These are phyloP conservation scores for Pseudanteris insignis DNA, from an alignment of 2,888 invertebrate genomes.

Conservation along the genomic window DNA sequence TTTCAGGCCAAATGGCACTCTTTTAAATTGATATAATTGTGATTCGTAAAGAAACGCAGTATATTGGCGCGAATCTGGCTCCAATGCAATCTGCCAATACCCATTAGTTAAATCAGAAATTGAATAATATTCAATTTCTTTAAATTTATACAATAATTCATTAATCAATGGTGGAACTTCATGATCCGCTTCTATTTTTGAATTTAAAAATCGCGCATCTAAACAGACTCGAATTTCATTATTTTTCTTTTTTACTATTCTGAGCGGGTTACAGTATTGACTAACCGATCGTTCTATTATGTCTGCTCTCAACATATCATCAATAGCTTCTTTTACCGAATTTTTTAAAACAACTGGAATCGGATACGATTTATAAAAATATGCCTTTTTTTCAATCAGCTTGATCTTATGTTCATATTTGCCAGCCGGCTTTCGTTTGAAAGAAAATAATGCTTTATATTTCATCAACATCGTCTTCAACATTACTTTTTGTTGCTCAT, in stretches of 20 bases:
- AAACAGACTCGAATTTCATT: slow-evolving; percentile 49
- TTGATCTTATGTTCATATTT: not conserved
- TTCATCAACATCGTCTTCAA: not conserved
- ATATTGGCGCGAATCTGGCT: slow-evolving; percentile 13
- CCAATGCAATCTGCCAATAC: slow-evolving; percentile 45
- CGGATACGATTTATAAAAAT: not conserved
- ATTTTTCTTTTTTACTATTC: slow-evolving; percentile 38
- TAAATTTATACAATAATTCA: slow-evolving; percentile 32
- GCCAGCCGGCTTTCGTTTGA: not conserved
- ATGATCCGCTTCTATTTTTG: slow-evolving; percentile 50
- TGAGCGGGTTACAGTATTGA: slow-evolving; percentile 50
- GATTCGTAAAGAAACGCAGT: slow-evolving; percentile 28
- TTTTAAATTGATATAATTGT: no score
- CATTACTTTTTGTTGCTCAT: not conserved
- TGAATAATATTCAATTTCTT: slow-evolving; percentile 23
- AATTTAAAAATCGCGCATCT: slow-evolving; percentile 54
- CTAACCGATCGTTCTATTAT: slow-evolving; percentile 39
- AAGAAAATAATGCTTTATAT: not conserved
- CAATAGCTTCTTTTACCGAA: slow-evolving; percentile 23
- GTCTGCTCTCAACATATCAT: slow-evolving; percentile 48
- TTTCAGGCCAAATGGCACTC: no score
- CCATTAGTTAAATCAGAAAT: slow-evolving; percentile 38
- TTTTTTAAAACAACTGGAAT: not conserved
- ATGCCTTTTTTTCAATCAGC: not conserved
- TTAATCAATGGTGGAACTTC: slow-evolving; percentile 47